These are phyloP conservation scores for Notolepis coatsorum DNA, from an alignment of 2,797 vertebrate species.

Conservation along the genomic window DNA sequence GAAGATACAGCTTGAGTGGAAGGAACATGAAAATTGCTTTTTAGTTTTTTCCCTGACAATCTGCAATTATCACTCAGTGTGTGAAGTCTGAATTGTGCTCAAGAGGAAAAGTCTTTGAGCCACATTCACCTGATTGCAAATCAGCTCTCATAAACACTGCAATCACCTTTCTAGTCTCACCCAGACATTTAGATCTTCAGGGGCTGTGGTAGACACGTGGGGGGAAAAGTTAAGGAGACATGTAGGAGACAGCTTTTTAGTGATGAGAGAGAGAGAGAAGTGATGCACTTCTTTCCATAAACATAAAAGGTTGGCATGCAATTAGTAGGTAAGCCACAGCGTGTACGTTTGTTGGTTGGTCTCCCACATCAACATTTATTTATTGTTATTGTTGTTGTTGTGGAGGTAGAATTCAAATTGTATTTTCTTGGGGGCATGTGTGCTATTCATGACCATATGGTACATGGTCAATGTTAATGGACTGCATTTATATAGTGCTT, in stretches of 20 bases:
- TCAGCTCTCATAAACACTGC: conserved; percentile 71
- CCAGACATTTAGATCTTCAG: conserved; percentile 60
- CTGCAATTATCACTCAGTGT: conserved; percentile 72
- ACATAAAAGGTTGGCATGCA: conserved; percentile 45
- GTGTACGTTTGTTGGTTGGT: conserved; percentile 28
- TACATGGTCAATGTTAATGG: no score
- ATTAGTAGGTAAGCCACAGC: conserved; percentile 38
- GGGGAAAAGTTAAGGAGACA: conserved; percentile 51
- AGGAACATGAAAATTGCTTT: conserved; percentile 49
- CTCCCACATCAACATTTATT: conserved; percentile 8
- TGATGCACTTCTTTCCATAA: conserved; percentile 51
- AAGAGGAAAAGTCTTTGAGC: conserved; percentile 65
- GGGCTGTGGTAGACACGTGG: conserved; percentile 55
- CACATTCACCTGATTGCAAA: conserved; percentile 69
- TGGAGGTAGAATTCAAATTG: no score
- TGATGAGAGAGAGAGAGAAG: conserved; percentile 34
- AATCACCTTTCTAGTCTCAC: conserved; percentile 72
- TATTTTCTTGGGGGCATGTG: no score
- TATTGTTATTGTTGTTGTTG: no score
- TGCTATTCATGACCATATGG: no score
- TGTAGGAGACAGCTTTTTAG: conserved; percentile 45
- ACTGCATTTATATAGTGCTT: no score
- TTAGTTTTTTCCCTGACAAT: conserved; percentile 64
- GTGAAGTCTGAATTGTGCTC: conserved; percentile 63
- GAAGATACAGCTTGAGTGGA: conserved; percentile 47